phyloP scores from a whole-genome alignment of 1,140 invertebrate genomes.

The Gerris buenoi region DNA sequence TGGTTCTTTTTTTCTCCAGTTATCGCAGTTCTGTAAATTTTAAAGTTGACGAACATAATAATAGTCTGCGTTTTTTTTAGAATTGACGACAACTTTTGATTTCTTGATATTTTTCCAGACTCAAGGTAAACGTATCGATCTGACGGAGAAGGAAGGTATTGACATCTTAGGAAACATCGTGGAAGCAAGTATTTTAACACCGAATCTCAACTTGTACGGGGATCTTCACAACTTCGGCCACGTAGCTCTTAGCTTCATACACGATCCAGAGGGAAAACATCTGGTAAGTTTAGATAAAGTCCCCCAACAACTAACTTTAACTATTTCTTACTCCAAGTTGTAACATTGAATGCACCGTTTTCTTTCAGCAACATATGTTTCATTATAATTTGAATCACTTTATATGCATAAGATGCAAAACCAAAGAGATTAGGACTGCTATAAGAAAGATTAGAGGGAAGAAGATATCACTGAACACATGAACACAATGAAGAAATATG shows the following conservation, averaged over 20 bases:
- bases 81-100: neutral
- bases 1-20: neutral
- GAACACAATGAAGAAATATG: too few relatives aligned
- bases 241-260: slow-evolving; percentile 45
- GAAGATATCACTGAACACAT: too few relatives aligned
- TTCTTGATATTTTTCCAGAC: slow-evolving; percentile 12
- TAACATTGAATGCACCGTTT: too few relatives aligned
- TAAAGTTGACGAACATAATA: neutral
- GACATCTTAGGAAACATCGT: slow-evolving; percentile 66
- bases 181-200: slow-evolving; percentile 52
- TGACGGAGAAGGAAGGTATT: slow-evolving; percentile 54
- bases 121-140: slow-evolving; percentile 27
- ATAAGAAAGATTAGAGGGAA: too few relatives aligned
- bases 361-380: too few relatives aligned
- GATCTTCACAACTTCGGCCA: slow-evolving; percentile 58
- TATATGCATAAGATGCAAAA: too few relatives aligned
- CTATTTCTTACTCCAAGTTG: neutral
- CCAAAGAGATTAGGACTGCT: too few relatives aligned
- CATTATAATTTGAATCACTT: too few relatives aligned
- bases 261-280: slow-evolving; percentile 56
- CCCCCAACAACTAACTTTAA: too few relatives aligned
- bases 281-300: slow-evolving; percentile 37
- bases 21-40: neutral
- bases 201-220: slow-evolving; percentile 53
- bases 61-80: neutral